Evolutionary conservation across 2,113 vertebrate genomes (phyloP).

Genomic region (Epinephelus fuscoguttatus): DNA sequence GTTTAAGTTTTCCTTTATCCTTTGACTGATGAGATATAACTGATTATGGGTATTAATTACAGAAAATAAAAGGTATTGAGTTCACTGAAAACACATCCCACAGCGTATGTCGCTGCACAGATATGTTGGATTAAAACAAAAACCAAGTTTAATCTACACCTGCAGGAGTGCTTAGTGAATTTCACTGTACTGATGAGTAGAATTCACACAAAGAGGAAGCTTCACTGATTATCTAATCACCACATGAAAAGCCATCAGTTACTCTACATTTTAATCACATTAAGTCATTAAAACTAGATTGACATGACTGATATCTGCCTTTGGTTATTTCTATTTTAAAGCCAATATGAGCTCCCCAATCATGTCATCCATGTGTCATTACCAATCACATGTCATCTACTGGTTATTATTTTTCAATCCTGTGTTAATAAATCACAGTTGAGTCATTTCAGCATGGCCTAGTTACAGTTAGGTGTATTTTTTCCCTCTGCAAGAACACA

Average conservation of each 20-base stretch:
- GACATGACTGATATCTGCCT: slow-evolving; percentile 20
- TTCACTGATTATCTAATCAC: neutral
- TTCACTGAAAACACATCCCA: neutral
- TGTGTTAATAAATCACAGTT: slow-evolving; percentile 23
- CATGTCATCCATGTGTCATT: slow-evolving; percentile 34
- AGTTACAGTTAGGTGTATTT: slow-evolving; percentile 14
- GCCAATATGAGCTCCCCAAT: neutral
- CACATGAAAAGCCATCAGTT: neutral
- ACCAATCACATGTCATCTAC: slow-evolving; percentile 10
- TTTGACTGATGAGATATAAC: neutral
- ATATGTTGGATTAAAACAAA: neutral
- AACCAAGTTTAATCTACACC: neutral
- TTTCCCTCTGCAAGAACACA: slow-evolving; percentile 32
- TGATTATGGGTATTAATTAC: neutral
- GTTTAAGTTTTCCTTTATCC: neutral
- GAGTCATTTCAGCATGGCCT: slow-evolving; percentile 24
- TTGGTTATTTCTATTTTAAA: slow-evolving; percentile 30
- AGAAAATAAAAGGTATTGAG: neutral
- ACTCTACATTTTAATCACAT: neutral
- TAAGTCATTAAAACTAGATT: slow-evolving; percentile 10
- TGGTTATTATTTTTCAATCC: slow-evolving; percentile 22
- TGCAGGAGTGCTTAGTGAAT: neutral
- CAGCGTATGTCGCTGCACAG: neutral
- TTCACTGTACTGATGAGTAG: neutral
- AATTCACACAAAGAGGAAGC: neutral